Conservation (phyloP, 1,140 invertebrate species). For the Scaptomyza hsui region DNA sequence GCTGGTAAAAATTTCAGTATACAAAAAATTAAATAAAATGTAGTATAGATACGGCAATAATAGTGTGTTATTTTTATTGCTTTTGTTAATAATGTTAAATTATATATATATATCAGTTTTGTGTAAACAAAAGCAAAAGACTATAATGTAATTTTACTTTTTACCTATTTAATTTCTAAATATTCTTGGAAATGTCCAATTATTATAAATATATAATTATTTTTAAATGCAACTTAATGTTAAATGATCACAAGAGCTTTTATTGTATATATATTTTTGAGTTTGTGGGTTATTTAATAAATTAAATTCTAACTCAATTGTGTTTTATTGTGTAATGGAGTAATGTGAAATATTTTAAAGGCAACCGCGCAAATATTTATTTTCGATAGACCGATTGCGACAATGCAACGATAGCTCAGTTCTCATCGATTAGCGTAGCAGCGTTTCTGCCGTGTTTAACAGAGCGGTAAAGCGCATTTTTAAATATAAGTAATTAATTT, state of each 20-base stretch:
- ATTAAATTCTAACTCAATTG: slow-evolving; percentile 31
- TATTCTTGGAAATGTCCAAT: slow-evolving; percentile 8
- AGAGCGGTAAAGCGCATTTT: no score
- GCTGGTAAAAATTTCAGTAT: slow-evolving; percentile 78
- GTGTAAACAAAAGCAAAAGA: slow-evolving; percentile 52
- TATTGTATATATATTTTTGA: slow-evolving; percentile 55
- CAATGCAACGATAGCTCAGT: background rate
- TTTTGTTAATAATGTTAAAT: slow-evolving; percentile 21
- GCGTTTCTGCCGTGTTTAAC: background rate
- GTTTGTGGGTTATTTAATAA: slow-evolving; percentile 55
- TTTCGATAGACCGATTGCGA: background rate
- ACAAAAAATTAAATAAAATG: slow-evolving; percentile 55
- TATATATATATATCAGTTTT: slow-evolving; percentile 19
- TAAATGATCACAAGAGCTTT: slow-evolving; percentile 52
- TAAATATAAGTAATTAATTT: no score
- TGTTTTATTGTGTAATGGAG: background rate
- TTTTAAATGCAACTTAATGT: slow-evolving; percentile 48
- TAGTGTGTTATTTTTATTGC: slow-evolving; percentile 51
- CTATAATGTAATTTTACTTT: slow-evolving; percentile 60
- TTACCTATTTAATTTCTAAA: slow-evolving; percentile 11
- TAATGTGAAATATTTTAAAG: background rate
- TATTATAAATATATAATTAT: slow-evolving; percentile 11
- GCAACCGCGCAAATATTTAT: background rate
- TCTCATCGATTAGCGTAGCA: background rate
- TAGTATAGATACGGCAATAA: slow-evolving; percentile 48